Base-by-base conservation (phyloP, 2,888 invertebrate species). In the Tetropium fuscum region DNA sequence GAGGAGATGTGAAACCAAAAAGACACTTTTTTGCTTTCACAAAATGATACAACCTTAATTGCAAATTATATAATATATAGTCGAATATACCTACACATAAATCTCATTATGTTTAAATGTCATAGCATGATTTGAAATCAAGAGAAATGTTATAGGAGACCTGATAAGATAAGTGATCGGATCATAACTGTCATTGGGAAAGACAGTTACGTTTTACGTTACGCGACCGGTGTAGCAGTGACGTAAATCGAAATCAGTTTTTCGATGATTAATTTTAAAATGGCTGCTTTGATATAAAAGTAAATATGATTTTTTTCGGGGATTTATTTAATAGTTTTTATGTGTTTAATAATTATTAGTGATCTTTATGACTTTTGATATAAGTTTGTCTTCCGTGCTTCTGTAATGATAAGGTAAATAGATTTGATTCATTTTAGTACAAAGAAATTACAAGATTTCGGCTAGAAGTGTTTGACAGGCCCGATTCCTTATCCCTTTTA, bases 341-440 rank as follows among this genome's bases (percentile, higher is more conserved):
- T 66, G 58, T 71, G 61, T 69, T 63, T 58, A 57, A 53, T 66
- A 65, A 53, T 68, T 68, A 60, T 67, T 64, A 70, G 71, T 74
- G 71, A 60, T 70, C 68, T 63, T 59, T 71, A 70, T 69, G 64
- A 72, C 61, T 63, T 61, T 70, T 65, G 61, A 63, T 59, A 70
- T 56, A 62, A 61, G 55, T 55, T 58, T 58, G 71, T 74, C 73
- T 75, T 74, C 70, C 74, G 65, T 67, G 60, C 63, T 61, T 68
- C 63, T 75, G 74, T 74, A 71, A 75, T 76, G 74, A 64, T 72
- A 70, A 78, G 77, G 78, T 77, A 73, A 64, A 56, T 22, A 54
- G 20, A 27, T 36, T 51, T 57, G 34, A 53, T 40, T 11, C 8
- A 11, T 49, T 34, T 45, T 53, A 41, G 51, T 56, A 61, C 51